phyloP scores from a whole-genome alignment of 2,888 invertebrate species.

The Campaea margaritaria region DNA sequence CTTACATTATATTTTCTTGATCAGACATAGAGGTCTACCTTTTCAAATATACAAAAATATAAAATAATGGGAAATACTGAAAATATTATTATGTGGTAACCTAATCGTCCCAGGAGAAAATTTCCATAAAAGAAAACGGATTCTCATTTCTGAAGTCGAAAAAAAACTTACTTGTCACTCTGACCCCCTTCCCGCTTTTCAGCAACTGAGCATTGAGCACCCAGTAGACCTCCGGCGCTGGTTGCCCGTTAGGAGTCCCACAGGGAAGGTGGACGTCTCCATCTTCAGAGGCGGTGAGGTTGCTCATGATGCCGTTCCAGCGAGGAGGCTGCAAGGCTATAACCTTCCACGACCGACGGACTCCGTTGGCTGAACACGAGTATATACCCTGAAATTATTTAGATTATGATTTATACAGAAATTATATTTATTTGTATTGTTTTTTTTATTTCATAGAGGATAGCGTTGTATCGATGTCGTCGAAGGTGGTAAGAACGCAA shows the following conservation, averaged over 20 bases:
- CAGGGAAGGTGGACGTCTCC: constrained; percentile 69
- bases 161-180: constrained; percentile 60
- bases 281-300: constrained; percentile 84
- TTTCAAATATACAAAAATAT: too few relatives aligned
- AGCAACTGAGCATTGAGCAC: constrained; percentile 92
- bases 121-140: neutral
- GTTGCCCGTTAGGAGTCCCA: constrained; percentile 89
- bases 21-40: too few relatives aligned
- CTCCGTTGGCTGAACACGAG: constrained; percentile 89
- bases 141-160: neutral
- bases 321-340: constrained; percentile 73
- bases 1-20: too few relatives aligned
- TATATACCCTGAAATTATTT: constrained; percentile 87
- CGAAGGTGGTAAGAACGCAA: too few relatives aligned
- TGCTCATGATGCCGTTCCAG: constrained; percentile 81
- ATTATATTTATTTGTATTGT: too few relatives aligned
- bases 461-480: too few relatives aligned
- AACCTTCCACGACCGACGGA: constrained; percentile 76
- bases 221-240: constrained; percentile 92
- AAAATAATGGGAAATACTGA: too few relatives aligned
- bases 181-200: constrained; percentile 66
- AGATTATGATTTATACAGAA: neutral
- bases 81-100: too few relatives aligned
- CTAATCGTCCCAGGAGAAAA: too few relatives aligned
- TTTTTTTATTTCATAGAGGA: too few relatives aligned